Evolutionary conservation across 2,797 vertebrate genomes (phyloP), one percentile per base, ranked within the genome.

Genomic region (Alcedo atthis): DNA sequence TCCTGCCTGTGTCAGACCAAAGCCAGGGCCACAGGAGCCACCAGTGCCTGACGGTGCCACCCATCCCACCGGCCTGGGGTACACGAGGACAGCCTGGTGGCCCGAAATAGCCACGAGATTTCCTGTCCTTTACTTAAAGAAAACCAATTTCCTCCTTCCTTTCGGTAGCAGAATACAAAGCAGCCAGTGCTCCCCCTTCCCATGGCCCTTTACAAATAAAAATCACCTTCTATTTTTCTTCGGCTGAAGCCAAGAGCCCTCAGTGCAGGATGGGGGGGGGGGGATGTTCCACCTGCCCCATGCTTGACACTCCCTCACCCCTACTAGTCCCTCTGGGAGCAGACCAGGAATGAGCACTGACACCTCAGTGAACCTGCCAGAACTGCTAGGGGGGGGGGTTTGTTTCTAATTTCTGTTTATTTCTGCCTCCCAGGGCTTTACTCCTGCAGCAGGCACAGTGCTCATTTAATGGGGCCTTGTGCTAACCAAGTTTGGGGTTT

Each of bases 91-190:
- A 77, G 57, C 37, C 75, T 37, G 30, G 61, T 78, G 46, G 80
- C 78, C 74, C 1, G 1, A 85, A 85, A 86, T 19, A 91, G 75
- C 67, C 86, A 57, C 20, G 6, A 22, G 89, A 94, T 92, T 96
- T 95, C 96, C 94, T 93, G 93, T 83, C 69, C 85, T 92, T 90
- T 83, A 62, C 92, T 87, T 89, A 28, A 66, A 88, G 85, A 76
- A 93, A 95, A 85, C 61, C 66, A 62, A 94, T 96, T 94, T 95
- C 95, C 94, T 95, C 86, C 67, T 57, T 74, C 64, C 74, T 33
- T 17, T 64, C 2, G 0, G 75, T 12, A 89, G 64, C 70, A 75
- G 94, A 93, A 86, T 84, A 66, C 67, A 78, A 92, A 94, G 74
- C 88, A 81, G 85, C 25, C 63, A 25, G 45, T 0, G 0, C 58